Evolutionary conservation across 92 coral and sea anemone species (phyloP).

Genomic region (Plumapathes pennacea): DNA sequence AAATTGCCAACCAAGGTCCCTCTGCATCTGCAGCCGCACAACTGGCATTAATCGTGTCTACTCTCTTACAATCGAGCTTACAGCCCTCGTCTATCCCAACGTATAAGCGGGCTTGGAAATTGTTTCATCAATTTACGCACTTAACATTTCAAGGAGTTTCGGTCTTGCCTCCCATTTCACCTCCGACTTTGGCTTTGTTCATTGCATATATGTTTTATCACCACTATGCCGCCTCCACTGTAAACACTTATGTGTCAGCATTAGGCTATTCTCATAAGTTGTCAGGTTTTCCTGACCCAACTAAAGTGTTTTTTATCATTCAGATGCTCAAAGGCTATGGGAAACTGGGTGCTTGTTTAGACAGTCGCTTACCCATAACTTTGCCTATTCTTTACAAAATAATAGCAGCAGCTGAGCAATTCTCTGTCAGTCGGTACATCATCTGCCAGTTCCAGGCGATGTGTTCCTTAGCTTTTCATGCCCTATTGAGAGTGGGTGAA

Average conservation of each 20-base stretch:
- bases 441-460: slow-evolving; percentile 47
- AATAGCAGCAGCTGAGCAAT: slow-evolving; percentile 17
- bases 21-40: slow-evolving; percentile 34
- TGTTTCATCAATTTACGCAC: slow-evolving; percentile 27
- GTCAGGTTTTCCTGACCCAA: slow-evolving; percentile 32
- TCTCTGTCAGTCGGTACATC: slow-evolving; percentile 24
- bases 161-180: slow-evolving; percentile 26
- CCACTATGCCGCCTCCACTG: slow-evolving; percentile 46
- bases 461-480: slow-evolving; percentile 61
- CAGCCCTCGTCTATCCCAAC: slow-evolving; percentile 64
- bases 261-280: slow-evolving; percentile 51
- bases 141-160: slow-evolving; percentile 26
- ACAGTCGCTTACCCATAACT: slow-evolving; percentile 59
- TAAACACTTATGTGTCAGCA: slow-evolving; percentile 37
- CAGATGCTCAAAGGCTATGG: slow-evolving; percentile 49
- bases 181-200: slow-evolving; percentile 28
- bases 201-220: slow-evolving; percentile 44
- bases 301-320: slow-evolving; percentile 28
- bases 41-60: slow-evolving; percentile 41
- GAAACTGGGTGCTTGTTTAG: slow-evolving; percentile 39
- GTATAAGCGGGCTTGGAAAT: slow-evolving; percentile 57
- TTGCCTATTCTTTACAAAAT: slow-evolving; percentile 38
- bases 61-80: slow-evolving; percentile 42
- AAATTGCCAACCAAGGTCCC: slow-evolving; percentile 44
- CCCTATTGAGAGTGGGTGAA: slow-evolving; percentile 54